phyloP scores from a whole-genome alignment of 1,140 invertebrate species.

The Ectropis grisescens region DNA sequence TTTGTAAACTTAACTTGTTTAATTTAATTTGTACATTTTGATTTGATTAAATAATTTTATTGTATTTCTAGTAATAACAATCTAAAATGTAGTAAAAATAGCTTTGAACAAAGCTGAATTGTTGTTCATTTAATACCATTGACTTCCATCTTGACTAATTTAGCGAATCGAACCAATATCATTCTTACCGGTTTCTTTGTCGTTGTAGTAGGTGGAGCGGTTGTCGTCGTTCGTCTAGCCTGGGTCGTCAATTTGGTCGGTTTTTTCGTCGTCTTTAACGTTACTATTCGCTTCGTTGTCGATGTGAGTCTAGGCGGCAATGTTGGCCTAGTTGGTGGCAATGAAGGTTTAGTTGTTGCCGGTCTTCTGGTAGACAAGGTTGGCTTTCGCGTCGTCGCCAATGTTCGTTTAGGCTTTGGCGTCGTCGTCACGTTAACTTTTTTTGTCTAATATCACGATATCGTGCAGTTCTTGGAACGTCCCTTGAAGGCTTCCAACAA shows the following conservation, averaged over 20 bases:
- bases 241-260: constrained; percentile 26
- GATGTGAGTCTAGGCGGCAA: constrained; percentile 5
- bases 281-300: constrained; percentile 9
- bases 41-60: too few species aligned
- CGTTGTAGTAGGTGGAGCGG: constrained; percentile 58
- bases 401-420: constrained; percentile 44
- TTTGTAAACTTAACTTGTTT: too few species aligned
- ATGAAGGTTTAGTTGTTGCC: constrained; percentile 31
- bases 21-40: too few species aligned
- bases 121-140: too few species aligned
- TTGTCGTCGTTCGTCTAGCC: constrained; percentile 32
- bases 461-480: constrained; percentile 86
- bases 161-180: too few species aligned
- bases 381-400: constrained; percentile 63
- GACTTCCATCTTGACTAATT: too few species aligned
- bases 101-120: too few species aligned
- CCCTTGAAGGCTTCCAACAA: constrained; percentile 83
- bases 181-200: constrained; percentile 55
- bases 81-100: too few species aligned
- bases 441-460: constrained; percentile 75
- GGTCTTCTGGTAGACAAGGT: constrained; percentile 31
- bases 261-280: constrained; percentile 20
- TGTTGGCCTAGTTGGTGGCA: constrained; percentile 37
- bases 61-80: too few species aligned
- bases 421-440: constrained; percentile 35